Percentiles rank a stretch among this genome's conserved stretches.
These are phyloP conservation scores for Pammene fasciana DNA, from an alignment of 2,888 invertebrate species.

Conservation along the genomic window DNA sequence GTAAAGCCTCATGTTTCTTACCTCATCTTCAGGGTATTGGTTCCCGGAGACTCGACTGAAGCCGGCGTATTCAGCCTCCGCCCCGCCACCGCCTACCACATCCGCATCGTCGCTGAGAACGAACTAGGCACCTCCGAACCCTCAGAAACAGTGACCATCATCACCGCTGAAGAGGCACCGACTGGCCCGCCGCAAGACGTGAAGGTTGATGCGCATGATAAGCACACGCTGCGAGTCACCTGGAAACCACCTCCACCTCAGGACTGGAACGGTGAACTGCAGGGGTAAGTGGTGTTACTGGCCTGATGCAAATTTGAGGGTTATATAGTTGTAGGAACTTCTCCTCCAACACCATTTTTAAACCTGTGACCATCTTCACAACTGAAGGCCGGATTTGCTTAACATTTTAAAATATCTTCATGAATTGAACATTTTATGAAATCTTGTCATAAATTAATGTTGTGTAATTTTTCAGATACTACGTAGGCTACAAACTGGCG, in stretches of 20 bases:
- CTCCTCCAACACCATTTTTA: too few species aligned
- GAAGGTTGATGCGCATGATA: constrained; percentile 93
- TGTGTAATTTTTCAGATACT: constrained; percentile 86
- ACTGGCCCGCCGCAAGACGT: constrained; percentile 93
- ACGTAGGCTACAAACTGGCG: constrained; percentile 94
- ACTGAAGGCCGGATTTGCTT: too few species aligned
- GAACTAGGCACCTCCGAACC: constrained; percentile 96
- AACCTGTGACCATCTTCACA: too few species aligned
- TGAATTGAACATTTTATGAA: too few species aligned
- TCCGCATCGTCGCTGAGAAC: constrained; percentile 96
- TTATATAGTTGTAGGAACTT: too few species aligned
- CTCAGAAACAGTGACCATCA: constrained; percentile 96
- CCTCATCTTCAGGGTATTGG: constrained; percentile 85
- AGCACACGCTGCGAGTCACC: constrained; percentile 92
- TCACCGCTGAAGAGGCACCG: constrained; percentile 96
- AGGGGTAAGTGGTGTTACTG: constrained; percentile 60
- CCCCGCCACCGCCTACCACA: constrained; percentile 96
- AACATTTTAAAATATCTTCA: too few species aligned
- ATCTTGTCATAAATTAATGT: too few species aligned
- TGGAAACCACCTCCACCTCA: constrained; percentile 96
- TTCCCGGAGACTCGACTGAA: constrained; percentile 94
- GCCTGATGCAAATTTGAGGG: too few species aligned
- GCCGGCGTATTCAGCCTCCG: constrained; percentile 94
- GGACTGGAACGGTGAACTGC: constrained; percentile 96
- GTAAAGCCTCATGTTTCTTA: too few species aligned